Evolutionary conservation across 2,888 invertebrate species (phyloP), one percentile per base, ranked within the genome.

Genomic region (Smittia aterrima): DNA sequence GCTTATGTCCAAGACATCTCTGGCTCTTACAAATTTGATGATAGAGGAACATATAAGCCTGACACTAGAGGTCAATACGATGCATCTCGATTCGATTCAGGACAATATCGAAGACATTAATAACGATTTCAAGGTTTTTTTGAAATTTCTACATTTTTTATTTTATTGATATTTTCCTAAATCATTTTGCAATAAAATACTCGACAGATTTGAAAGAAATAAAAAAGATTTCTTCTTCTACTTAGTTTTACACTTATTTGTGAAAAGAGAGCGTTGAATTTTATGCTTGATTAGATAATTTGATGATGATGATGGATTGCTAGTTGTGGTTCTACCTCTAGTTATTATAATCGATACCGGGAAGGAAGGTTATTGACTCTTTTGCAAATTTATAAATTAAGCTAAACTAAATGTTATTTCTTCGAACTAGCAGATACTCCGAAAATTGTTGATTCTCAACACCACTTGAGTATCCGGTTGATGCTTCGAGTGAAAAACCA

Each of bases 381-480:
- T 38, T 13, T 47, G 13, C 16, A 47, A 47, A 47, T 11, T 47
- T 47, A n/a, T 16, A 6, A 13, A 16, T 16, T 47, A 47, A 58
- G 2, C 16, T 58, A 22, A 58, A 82, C 82, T 83, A 82, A 82
- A 82, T 81, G 79, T 81, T 82, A 79, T 82, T 80, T 77, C 82
- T 83, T 78, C 92, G 85, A 76, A 91, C 89, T 81, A 94, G 90
- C 79, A 94, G 86, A 84, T 93, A 94, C 84, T 94, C 94, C 79
- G 92, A 92, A 84, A 93, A 94, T 83, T 93, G 93, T 80, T 93
- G 93, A 3, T 93, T 92, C 80, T 94, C 93, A 41, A 93, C 93
- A 1, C 93, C 93, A 20, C 93, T 93, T 1, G 58, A 62, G 24
- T 72, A 72, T 0, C 93, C 93, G 78, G 91, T 92, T 80, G 93